Evolutionary conservation across 2,113 vertebrate species (phyloP).

Genomic region (Jaculus jaculus): DNA sequence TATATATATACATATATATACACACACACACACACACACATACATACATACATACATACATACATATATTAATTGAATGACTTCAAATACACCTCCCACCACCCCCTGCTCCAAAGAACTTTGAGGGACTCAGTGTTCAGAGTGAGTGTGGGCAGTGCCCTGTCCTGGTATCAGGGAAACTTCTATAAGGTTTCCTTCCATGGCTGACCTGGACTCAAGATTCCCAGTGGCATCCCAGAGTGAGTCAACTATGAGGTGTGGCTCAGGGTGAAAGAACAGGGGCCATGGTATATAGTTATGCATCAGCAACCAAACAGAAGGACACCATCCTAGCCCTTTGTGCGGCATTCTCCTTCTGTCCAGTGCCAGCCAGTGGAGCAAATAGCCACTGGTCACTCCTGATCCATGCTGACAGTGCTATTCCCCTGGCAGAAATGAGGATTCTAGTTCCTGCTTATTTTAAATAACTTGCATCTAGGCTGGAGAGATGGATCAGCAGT

Average conservation of each 20-base stretch:
- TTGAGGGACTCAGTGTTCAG: background rate
- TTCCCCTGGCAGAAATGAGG: background rate
- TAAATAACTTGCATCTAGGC: background rate
- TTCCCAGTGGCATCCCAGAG: background rate
- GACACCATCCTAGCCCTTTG: background rate
- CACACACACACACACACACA: no score
- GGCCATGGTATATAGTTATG: background rate
- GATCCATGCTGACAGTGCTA: background rate
- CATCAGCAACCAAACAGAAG: no score
- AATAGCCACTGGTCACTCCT: constrained; percentile 7
- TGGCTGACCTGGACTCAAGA: background rate
- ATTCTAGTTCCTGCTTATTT: background rate
- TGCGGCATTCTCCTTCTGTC: constrained; percentile 34
- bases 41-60: no score
- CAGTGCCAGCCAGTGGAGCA: no score
- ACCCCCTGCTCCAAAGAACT: no score
- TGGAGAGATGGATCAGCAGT: no score
- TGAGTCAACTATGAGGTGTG: constrained; percentile 20
- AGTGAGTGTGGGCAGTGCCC: background rate
- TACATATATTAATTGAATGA: no score
- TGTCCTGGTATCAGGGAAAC: background rate
- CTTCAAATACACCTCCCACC: no score
- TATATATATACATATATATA: no score
- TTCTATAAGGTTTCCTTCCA: background rate
- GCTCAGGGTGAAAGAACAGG: background rate